A percentile compares a stretch with the other conserved stretches of the same genome.
phyloP scores from a whole-genome alignment of 1,140 invertebrate species.

The Branchinecta lynchi region DNA sequence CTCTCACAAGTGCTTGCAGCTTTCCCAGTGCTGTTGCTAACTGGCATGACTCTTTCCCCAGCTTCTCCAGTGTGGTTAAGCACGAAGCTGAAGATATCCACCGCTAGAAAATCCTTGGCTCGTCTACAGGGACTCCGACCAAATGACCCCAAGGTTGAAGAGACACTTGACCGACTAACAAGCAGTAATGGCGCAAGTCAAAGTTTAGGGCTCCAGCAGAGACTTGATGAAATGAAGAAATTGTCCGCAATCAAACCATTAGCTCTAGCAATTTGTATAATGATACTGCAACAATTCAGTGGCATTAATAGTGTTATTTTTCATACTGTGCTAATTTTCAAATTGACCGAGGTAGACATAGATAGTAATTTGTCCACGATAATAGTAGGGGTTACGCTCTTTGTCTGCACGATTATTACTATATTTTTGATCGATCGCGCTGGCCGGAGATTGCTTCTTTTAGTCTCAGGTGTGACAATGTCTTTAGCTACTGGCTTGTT shows the following conservation, averaged over 20 bases:
- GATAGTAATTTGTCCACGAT: background rate
- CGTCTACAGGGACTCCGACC: background rate
- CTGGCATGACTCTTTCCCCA: background rate
- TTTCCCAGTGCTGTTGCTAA: background rate
- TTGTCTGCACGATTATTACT: background rate
- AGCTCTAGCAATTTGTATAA: background rate
- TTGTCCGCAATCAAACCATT: too few species aligned
- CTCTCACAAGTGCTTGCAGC: background rate
- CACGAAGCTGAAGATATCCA: background rate
- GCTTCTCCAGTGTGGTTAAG: background rate
- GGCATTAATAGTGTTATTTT: constrained; percentile 1
- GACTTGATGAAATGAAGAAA: too few species aligned
- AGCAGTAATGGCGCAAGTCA: too few species aligned
- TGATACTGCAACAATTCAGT: background rate
- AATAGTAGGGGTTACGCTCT: background rate
- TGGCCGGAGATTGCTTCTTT: constrained; percentile 10
- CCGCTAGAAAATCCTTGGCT: background rate
- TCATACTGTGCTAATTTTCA: background rate
- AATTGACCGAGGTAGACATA: background rate
- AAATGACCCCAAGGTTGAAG: background rate
- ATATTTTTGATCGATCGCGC: background rate
- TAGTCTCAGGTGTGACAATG: constrained; percentile 2
- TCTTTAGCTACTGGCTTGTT: constrained; percentile 20
- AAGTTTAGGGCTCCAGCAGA: too few species aligned
- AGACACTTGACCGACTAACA: too few species aligned